Conservation (phyloP, 2,888 invertebrate species). For the Thymelicus lineola region DNA sequence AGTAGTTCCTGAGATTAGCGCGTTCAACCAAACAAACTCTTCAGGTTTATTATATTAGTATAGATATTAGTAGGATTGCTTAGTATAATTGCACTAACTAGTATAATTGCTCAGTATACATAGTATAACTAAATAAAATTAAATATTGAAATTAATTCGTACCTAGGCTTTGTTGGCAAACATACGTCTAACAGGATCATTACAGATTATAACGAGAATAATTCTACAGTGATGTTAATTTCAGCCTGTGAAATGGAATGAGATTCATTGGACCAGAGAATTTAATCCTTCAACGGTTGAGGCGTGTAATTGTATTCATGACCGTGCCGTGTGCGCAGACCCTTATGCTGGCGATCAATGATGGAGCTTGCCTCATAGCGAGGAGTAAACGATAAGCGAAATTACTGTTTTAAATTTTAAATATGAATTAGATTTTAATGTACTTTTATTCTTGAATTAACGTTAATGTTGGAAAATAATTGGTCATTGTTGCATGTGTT, state of each 20-base stretch:
- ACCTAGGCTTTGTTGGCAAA: slow-evolving; percentile 15
- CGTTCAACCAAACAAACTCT: too few species aligned
- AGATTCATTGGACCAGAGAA: slow-evolving; percentile 68
- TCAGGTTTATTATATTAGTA: too few species aligned
- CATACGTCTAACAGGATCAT: slow-evolving; percentile 27
- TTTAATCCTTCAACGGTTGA: slow-evolving; percentile 69
- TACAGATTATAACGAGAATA: slow-evolving; percentile 34
- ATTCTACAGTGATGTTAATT: slow-evolving; percentile 37
- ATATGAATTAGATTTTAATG: too few species aligned
- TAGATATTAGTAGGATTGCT: too few species aligned
- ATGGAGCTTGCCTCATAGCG: background rate
- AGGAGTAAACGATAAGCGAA: background rate
- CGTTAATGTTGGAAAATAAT: too few species aligned
- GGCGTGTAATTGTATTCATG: slow-evolving; percentile 75
- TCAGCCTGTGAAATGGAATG: slow-evolving; percentile 42
- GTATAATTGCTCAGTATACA: too few species aligned
- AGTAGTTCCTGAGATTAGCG: too few species aligned
- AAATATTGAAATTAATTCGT: background rate
- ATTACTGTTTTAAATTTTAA: too few species aligned
- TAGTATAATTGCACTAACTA: too few species aligned
- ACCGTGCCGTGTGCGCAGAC: slow-evolving; percentile 62
- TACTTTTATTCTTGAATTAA: too few species aligned
- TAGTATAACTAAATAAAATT: too few species aligned
- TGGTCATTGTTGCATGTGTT: too few species aligned
- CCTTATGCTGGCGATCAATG: slow-evolving; percentile 55